A percentile compares a stretch with the other conserved stretches of the same genome.
phyloP scores from a whole-genome alignment of 2,888 invertebrate genomes.

The Orchesellides sinensis region DNA sequence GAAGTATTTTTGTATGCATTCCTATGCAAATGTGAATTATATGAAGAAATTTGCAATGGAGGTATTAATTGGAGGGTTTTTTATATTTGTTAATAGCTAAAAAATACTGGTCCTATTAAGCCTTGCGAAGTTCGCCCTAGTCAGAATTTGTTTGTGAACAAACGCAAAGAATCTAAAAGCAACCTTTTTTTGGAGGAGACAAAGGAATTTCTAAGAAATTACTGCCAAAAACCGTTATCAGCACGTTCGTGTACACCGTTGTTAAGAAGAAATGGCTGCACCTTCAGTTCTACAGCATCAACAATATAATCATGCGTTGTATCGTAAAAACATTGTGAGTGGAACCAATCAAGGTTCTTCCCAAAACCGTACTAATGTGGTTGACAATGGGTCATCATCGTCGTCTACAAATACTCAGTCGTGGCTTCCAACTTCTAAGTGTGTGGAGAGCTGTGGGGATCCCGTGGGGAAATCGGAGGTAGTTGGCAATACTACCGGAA shows the following conservation, averaged over 20 bases:
- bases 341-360: not conserved
- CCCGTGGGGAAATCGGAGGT: not conserved
- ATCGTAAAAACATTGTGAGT: not conserved
- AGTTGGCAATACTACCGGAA: not conserved
- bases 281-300: constrained; percentile 22
- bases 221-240: not conserved
- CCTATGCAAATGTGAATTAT: not conserved
- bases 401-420: not conserved
- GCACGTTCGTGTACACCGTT: not conserved
- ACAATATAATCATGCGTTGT: constrained; percentile 9
- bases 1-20: not conserved
- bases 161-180: too few species aligned
- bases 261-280: constrained; percentile 22
- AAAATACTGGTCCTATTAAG: not conserved
- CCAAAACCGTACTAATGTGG: not conserved
- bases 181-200: too few species aligned
- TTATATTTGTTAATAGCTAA: not conserved
- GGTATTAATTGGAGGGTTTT: not conserved
- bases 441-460: not conserved
- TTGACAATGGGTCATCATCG: not conserved
- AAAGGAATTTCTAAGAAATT: not conserved
- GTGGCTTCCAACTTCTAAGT: not conserved
- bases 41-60: not conserved
- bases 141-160: not conserved
- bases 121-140: not conserved